A percentile compares a stretch with the other conserved stretches of the same genome.
Evolutionary conservation across 2,888 invertebrate species (phyloP).

Genomic region (Ormyrus nitidulus): DNA sequence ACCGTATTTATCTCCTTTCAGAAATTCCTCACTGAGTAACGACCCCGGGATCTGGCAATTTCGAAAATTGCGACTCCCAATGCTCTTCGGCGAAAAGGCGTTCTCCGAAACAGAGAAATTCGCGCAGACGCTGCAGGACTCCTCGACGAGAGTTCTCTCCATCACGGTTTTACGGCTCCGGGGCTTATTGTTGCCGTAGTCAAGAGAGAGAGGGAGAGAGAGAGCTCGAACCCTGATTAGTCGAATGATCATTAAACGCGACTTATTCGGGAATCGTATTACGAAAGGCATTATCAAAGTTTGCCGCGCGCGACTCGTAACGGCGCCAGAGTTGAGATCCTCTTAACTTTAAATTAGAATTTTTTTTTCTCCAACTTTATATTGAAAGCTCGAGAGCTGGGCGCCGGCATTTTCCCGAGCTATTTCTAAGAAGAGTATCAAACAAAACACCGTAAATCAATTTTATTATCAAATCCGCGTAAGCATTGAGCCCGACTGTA

Average conservation of each 20-base stretch:
- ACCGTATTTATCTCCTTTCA: slow-evolving; percentile 1
- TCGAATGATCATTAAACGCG: slow-evolving; percentile 58
- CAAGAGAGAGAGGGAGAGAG: slow-evolving; percentile 27
- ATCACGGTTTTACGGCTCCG: slow-evolving; percentile 39
- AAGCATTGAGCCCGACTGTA: background rate
- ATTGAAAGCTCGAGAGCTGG: background rate
- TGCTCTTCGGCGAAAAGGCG: background rate
- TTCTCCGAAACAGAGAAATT: slow-evolving; percentile 27
- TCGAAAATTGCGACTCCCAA: slow-evolving; percentile 27
- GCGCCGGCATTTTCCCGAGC: background rate
- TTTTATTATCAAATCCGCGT: background rate
- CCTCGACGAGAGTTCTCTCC: slow-evolving; percentile 28
- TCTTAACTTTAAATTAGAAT: slow-evolving; percentile 40
- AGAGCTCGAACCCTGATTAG: slow-evolving; percentile 55
- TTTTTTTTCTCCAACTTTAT: slow-evolving; percentile 32
- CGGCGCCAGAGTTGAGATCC: slow-evolving; percentile 9
- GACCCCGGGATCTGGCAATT: background rate
- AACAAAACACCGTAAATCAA: too few relatives aligned
- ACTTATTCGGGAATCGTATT: slow-evolving; percentile 54
- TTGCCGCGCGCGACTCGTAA: slow-evolving; percentile 18
- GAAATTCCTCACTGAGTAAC: background rate
- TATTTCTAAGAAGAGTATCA: background rate
- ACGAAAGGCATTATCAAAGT: slow-evolving; percentile 53
- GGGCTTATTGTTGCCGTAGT: slow-evolving; percentile 45
- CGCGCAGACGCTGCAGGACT: slow-evolving; percentile 35